Evolutionary conservation across 2,888 invertebrate species (phyloP).

Genomic region (Andrena marginata): DNA sequence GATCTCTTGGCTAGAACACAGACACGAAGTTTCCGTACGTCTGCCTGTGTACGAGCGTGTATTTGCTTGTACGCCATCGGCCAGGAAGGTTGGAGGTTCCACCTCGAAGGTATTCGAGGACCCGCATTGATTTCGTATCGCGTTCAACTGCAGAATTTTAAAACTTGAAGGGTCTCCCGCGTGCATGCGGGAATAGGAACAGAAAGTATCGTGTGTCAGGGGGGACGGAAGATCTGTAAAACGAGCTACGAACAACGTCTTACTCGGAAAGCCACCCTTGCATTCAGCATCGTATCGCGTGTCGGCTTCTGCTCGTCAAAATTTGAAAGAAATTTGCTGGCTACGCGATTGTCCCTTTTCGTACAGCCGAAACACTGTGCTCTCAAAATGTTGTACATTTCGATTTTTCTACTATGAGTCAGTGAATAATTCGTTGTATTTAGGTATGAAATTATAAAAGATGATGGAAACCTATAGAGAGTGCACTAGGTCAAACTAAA

Average conservation of each 20-base stretch:
- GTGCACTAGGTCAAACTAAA: no score
- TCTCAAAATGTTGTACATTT: no score
- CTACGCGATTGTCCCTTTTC: not conserved
- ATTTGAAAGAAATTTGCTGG: not conserved
- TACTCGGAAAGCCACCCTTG: slow-evolving; percentile 39
- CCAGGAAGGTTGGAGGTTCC: slow-evolving; percentile 35
- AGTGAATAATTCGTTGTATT: no score
- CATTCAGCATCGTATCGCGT: slow-evolving; percentile 37
- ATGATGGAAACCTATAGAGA: no score
- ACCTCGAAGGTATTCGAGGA: slow-evolving; percentile 54
- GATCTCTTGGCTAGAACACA: not conserved
- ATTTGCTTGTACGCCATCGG: slow-evolving; percentile 45
- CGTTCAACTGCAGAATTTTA: slow-evolving; percentile 74
- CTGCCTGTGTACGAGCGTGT: slow-evolving; percentile 9
- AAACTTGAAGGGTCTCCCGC: slow-evolving; percentile 76
- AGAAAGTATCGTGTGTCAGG: slow-evolving; percentile 71
- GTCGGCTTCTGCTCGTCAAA: slow-evolving; percentile 22
- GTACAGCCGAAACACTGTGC: no score
- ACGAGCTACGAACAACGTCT: slow-evolving; percentile 60
- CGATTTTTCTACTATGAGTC: no score
- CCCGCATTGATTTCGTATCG: slow-evolving; percentile 79
- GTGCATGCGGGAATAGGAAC: slow-evolving; percentile 28
- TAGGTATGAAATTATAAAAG: no score
- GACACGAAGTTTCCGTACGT: slow-evolving; percentile 7
- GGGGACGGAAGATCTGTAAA: slow-evolving; percentile 64